phyloP scores from a whole-genome alignment of 2,113 vertebrate genomes.

The Phalacrocorax brasilianus region DNA sequence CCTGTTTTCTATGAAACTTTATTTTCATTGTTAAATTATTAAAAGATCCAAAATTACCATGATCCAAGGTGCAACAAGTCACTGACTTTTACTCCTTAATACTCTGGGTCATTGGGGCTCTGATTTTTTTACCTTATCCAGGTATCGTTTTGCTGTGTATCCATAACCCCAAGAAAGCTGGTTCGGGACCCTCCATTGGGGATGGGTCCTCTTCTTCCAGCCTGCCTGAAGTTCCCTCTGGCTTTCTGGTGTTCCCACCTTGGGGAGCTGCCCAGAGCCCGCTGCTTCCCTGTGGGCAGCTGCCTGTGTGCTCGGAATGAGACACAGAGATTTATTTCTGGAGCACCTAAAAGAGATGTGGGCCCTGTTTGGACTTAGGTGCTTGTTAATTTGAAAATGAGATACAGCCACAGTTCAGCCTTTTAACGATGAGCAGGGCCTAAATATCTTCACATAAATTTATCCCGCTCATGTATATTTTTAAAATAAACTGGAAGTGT shows the following conservation, averaged over 20 bases:
- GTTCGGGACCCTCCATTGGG: not conserved
- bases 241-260: not conserved
- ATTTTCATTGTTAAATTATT: not conserved
- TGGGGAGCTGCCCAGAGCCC: not conserved
- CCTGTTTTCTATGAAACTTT: not conserved
- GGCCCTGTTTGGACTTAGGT: rapidly evolving
- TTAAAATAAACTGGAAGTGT: not conserved
- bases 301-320: not conserved
- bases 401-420: not conserved
- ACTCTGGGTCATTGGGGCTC: not conserved
- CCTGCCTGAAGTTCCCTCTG: rapidly evolving
- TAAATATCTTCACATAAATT: not conserved
- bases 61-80: not conserved
- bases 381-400: not conserved
- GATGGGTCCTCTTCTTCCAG: not conserved
- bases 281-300: not conserved
- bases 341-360: not conserved
- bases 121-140: not conserved
- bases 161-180: rapidly evolving
- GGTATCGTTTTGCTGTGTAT: not conserved
- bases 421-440: not conserved
- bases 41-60: not conserved
- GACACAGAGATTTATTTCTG: not conserved
- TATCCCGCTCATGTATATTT: not conserved
- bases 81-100: not conserved